phyloP scores from a whole-genome alignment of 2,888 invertebrate species.

The Panzeria rudis region DNA sequence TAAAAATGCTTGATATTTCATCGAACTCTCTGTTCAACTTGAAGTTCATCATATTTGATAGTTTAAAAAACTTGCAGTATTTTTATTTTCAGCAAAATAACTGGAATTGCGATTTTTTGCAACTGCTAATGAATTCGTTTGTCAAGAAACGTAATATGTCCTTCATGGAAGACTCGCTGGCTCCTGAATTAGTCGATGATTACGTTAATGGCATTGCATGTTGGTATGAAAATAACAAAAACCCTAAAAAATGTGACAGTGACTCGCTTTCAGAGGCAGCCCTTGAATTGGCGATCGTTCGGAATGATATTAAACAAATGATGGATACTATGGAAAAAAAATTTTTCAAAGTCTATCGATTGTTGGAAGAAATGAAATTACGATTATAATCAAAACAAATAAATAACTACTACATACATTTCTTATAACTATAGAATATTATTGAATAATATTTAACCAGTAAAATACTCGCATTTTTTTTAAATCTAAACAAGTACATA shows the following conservation, averaged over 20 bases:
- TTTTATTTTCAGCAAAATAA: constrained; percentile 82
- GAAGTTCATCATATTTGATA: constrained; percentile 81
- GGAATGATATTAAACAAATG: constrained; percentile 81
- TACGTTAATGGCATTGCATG: constrained; percentile 82
- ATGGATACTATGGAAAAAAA: constrained; percentile 80
- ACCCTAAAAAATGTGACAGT: constrained; percentile 78
- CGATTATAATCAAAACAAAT: constrained; percentile 73
- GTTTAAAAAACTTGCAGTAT: constrained; percentile 80
- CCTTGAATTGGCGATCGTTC: constrained; percentile 80
- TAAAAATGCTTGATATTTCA: constrained; percentile 80
- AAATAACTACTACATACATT: too few relatives aligned
- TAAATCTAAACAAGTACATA: neutral
- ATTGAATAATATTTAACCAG: constrained; percentile 43
- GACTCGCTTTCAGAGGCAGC: constrained; percentile 77
- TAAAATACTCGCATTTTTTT: constrained; percentile 48
- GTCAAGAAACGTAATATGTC: constrained; percentile 81
- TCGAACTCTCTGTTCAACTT: constrained; percentile 79
- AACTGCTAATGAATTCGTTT: constrained; percentile 81
- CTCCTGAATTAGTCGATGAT: constrained; percentile 82
- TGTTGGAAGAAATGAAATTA: constrained; percentile 81
- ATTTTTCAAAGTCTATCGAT: constrained; percentile 80
- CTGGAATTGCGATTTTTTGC: constrained; percentile 82
- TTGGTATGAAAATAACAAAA: constrained; percentile 81
- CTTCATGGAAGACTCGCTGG: constrained; percentile 80
- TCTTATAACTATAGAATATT: neutral